Base-by-base conservation (phyloP, 1,140 invertebrate genomes). In the Caenorhabditis latens region DNA sequence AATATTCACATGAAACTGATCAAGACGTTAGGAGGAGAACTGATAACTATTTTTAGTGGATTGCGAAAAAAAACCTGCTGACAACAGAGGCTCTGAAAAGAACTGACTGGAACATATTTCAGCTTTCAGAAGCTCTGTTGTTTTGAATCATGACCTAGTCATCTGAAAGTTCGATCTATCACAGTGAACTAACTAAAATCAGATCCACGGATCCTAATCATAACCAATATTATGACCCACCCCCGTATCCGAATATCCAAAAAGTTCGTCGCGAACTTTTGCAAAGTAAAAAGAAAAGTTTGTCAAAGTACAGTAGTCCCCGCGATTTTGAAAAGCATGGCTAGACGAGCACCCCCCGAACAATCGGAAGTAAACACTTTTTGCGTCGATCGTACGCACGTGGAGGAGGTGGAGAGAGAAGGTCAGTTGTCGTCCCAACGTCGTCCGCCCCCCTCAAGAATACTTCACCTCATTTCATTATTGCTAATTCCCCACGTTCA, bases 401-500 rank as follows among this genome's bases (percentile, higher is more conserved):
- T 71, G 65, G 42, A 6, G 50, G 16, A 16, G 16, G 50, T 11
- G 32, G 65, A 43, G 19, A 40, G 42, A 32, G 61, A 71, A 71
- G 65, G 42, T 71, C 65, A 43, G 65, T 46, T 9, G 14, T 42
- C 50, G 11, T 53, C 50, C 50, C 50, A 16, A 71, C 65, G 42
- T 71, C 65, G 40, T 71, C 65, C 65, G 65, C 65, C 65, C 65
- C 61, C 61, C 42, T 14, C 14, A 43, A 71, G 65, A 71, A 71
- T 71, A 71, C 65, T 71, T 71, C 65, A 71, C 65, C 65, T 71
- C 65, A 71, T 71, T 71, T 71, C n/a, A 43, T 71, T 71, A 71
- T 71, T 71, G 5, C 65, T 71, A 43, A 71, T 43, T 71, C 46
- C 40, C 65, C 65, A 67, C 65, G 65, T 46, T 67, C 65, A 14